Percentiles rank a stretch among this genome's conserved stretches.
Evolutionary conservation across 2,113 vertebrate genomes (phyloP).

Genomic region (Perca schrenkii): DNA sequence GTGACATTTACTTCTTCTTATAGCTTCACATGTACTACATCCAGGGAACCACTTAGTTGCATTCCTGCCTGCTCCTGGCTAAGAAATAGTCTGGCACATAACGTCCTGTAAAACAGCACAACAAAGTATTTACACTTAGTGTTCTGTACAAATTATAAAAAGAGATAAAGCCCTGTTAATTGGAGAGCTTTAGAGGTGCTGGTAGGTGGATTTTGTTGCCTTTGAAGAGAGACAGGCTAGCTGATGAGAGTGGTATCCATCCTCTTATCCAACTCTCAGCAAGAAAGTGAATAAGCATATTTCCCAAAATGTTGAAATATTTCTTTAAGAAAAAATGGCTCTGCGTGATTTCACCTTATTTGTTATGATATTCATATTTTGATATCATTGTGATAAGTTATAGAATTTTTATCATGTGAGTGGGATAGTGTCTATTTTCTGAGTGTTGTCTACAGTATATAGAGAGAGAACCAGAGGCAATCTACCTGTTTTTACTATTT

Average conservation of each 20-base stretch:
- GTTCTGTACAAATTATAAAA: slow-evolving; percentile 14
- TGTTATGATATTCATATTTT: not conserved
- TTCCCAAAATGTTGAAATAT: not conserved
- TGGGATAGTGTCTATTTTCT: not conserved
- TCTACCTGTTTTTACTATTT: not conserved
- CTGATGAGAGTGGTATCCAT: not conserved
- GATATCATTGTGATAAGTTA: not conserved
- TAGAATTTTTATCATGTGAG: not conserved
- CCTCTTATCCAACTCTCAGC: not conserved
- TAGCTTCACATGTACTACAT: not conserved
- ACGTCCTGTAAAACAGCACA: not conserved
- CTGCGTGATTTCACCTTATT: not conserved
- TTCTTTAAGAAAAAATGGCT: not conserved
- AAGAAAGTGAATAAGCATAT: not conserved
- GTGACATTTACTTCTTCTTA: not conserved
- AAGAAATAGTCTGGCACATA: slow-evolving; percentile 1
- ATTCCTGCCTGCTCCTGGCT: not conserved
- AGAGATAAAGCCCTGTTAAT: not conserved
- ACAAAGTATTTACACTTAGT: not conserved
- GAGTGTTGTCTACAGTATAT: not conserved
- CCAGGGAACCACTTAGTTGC: not conserved
- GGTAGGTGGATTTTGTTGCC: not conserved
- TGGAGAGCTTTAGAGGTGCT: not conserved
- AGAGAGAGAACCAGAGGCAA: not conserved
- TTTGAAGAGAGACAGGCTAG: not conserved